Evolutionary conservation across 1,140 invertebrate species (phyloP).

Genomic region (Globodera rostochiensis): DNA sequence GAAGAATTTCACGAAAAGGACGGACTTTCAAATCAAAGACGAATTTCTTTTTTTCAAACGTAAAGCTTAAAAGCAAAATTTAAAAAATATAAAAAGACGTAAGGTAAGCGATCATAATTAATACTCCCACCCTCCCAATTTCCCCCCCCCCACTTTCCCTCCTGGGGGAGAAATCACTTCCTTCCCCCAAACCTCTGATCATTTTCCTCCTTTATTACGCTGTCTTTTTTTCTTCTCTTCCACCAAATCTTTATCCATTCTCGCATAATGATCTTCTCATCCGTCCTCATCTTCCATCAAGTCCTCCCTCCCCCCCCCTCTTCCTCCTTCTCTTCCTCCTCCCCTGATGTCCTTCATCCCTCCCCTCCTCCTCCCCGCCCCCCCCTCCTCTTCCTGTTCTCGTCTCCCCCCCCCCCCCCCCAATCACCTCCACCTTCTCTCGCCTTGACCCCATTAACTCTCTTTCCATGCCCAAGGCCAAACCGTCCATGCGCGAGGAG

Average conservation of each 20-base stretch:
- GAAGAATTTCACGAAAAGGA: no score
- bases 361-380: background rate
- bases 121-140: no score
- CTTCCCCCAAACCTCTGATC: background rate
- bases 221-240: no score
- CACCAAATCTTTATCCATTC: no score
- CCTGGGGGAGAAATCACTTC: background rate
- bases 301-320: background rate
- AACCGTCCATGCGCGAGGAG: background rate
- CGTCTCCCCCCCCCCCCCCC: no score
- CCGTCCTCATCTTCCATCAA: background rate
- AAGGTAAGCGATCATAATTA: no score
- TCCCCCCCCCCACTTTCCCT: background rate
- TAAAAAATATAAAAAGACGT: no score
- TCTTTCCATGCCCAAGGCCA: background rate
- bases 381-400: background rate
- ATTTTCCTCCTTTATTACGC: no score
- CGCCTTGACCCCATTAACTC: background rate
- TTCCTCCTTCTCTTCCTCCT: background rate
- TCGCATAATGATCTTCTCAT: background rate
- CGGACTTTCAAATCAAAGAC: no score
- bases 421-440: background rate
- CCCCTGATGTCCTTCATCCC: background rate
- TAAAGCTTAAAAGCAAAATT: no score
- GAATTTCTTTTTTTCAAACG: no score